These are phyloP conservation scores for Tor tambroides DNA, from an alignment of 2,113 vertebrate genomes.

Conservation along the genomic window DNA sequence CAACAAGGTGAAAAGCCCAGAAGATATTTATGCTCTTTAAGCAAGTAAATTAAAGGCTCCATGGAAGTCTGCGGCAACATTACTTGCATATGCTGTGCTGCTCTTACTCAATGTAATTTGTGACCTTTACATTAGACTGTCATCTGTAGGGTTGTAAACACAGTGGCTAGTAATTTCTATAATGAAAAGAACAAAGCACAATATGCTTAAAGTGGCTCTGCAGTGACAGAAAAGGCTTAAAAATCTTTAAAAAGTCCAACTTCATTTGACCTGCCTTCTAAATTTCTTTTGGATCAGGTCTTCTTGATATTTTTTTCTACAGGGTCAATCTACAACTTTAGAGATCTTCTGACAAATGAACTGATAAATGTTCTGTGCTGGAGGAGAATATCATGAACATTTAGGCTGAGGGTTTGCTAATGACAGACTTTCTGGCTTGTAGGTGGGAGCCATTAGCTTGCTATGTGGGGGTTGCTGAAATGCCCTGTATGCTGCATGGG, in stretches of 20 bases:
- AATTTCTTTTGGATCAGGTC: not conserved
- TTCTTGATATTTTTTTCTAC: not conserved
- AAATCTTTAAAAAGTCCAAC: not conserved
- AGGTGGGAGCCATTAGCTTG: constrained; percentile 35
- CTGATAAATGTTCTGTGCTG: not conserved
- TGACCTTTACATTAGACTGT: not conserved
- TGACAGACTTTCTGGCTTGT: constrained; percentile 65
- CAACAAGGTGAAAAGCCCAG: constrained; percentile 45
- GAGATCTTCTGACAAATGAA: not conserved
- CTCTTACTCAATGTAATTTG: constrained; percentile 11
- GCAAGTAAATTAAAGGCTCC: constrained; percentile 45
- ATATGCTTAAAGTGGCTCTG: not conserved
- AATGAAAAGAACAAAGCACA: constrained; percentile 1
- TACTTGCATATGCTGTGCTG: not conserved
- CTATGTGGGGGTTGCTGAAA: constrained; percentile 42
- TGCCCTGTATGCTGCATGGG: constrained; percentile 46
- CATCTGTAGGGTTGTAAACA: not conserved
- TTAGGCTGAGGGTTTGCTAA: constrained; percentile 57
- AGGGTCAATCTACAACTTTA: not conserved
- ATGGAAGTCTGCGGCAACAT: not conserved
- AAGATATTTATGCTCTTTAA: not conserved
- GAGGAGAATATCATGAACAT: not conserved
- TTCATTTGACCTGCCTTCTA: not conserved
- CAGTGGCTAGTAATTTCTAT: constrained; percentile 11
- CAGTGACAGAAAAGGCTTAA: not conserved